A percentile compares a stretch with the other conserved stretches of the same genome.
phyloP scores from a whole-genome alignment of 1,140 invertebrate species.

The Odontomachus brunneus region DNA sequence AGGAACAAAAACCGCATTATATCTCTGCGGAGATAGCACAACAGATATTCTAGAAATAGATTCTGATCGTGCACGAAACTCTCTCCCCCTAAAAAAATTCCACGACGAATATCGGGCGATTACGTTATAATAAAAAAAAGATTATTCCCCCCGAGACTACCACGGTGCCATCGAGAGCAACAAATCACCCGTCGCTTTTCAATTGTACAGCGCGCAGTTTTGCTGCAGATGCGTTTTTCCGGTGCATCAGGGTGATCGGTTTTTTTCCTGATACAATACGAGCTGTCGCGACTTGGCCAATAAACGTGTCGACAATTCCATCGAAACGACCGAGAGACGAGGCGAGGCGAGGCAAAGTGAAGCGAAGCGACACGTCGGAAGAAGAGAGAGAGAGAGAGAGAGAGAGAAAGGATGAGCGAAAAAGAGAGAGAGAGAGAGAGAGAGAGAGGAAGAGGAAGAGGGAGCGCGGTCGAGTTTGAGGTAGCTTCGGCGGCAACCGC shows the following conservation, averaged over 20 bases:
- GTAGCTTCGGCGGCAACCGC: conserved; percentile 52
- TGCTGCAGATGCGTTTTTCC: conserved; percentile 57
- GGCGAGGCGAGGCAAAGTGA: not conserved
- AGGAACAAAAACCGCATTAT: too few species aligned
- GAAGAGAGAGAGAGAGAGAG: conserved; percentile 5
- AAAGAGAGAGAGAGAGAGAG: conserved; percentile 4
- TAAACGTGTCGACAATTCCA: conserved; percentile 55
- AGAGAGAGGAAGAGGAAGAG: not conserved
- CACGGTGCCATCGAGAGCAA: conserved; percentile 15
- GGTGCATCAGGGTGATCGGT: conserved; percentile 34
- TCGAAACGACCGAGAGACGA: conserved; percentile 44
- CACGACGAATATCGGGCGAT: not conserved
- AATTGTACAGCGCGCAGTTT: conserved; percentile 46
- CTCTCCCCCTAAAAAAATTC: too few species aligned
- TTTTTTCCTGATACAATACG: conserved; percentile 38
- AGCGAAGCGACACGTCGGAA: not conserved
- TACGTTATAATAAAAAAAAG: conserved; percentile 24
- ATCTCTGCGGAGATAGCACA: too few species aligned
- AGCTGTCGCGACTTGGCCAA: conserved; percentile 54
- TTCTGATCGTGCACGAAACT: not conserved
- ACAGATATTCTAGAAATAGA: not conserved
- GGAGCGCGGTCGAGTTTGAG: conserved; percentile 35
- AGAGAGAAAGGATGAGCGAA: not conserved
- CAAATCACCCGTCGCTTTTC: conserved; percentile 48
- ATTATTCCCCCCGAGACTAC: not conserved